phyloP scores from a whole-genome alignment of 2,888 invertebrate species.

The Cephus spinipes region DNA sequence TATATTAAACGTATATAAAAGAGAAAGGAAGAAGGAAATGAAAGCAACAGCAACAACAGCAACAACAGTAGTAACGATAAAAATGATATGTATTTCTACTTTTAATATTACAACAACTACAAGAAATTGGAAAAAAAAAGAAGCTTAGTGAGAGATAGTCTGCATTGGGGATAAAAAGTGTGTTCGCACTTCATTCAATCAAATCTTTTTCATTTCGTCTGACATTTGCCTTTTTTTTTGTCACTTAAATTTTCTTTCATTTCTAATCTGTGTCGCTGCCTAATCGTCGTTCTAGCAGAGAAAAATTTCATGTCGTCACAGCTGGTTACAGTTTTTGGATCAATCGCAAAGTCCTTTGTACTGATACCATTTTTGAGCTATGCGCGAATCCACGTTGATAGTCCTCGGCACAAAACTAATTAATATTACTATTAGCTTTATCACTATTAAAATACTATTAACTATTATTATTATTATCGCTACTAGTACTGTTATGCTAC shows the following conservation, averaged over 20 bases:
- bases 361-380: not conserved
- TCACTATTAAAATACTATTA: not conserved
- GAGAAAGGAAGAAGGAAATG: conserved; percentile 30
- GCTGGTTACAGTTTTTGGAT: not conserved
- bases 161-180: conserved; percentile 49
- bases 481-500: not conserved
- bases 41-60: conserved; percentile 56
- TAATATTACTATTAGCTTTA: not conserved
- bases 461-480: not conserved
- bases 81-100: conserved; percentile 64
- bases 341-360: not conserved
- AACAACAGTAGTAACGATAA: not conserved
- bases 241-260: conserved; percentile 11
- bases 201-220: conserved; percentile 46
- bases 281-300: not conserved
- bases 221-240: conserved; percentile 2
- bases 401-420: not conserved
- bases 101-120: conserved; percentile 56
- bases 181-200: conserved; percentile 52
- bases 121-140: conserved; percentile 15
- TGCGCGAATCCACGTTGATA: not conserved
- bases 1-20: conserved; percentile 39
- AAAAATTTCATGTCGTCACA: not conserved
- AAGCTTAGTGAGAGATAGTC: conserved; percentile 54
- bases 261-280: conserved; percentile 10